A percentile compares a stretch with the other conserved stretches of the same genome.
These are phyloP conservation scores for Drosophila trapezifrons DNA, from an alignment of 1,140 invertebrate genomes.

Conservation along the genomic window DNA sequence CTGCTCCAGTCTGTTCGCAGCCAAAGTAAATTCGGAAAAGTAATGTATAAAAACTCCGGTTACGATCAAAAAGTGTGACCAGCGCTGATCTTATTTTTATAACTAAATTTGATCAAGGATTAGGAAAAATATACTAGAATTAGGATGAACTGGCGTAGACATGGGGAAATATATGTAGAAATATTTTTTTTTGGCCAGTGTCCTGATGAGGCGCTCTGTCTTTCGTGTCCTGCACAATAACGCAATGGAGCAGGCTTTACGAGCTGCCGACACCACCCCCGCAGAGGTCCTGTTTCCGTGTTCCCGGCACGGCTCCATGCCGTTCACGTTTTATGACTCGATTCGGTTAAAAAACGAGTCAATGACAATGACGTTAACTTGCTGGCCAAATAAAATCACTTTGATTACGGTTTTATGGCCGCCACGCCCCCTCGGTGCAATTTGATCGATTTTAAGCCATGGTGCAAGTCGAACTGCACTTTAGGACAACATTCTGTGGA, in stretches of 20 bases:
- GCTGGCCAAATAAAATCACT: slow-evolving; percentile 54
- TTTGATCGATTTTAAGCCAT: slow-evolving; percentile 50
- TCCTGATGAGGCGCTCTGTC: no score
- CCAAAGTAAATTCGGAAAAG: no score
- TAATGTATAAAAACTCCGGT: no score
- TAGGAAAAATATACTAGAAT: no score
- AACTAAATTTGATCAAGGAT: no score
- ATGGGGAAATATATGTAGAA: no score
- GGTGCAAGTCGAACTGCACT: slow-evolving; percentile 20
- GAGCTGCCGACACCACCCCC: background rate
- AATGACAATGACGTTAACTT: slow-evolving; percentile 40
- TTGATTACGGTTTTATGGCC: slow-evolving; percentile 65
- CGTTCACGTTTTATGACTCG: slow-evolving; percentile 21
- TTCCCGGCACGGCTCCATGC: background rate
- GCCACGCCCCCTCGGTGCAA: slow-evolving; percentile 23
- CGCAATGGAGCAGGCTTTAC: slow-evolving; percentile 1
- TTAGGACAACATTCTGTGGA: slow-evolving; percentile 5
- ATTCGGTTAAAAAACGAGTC: slow-evolving; percentile 20
- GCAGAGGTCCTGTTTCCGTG: background rate
- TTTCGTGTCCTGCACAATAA: background rate
- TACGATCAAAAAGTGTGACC: no score
- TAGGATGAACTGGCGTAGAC: no score
- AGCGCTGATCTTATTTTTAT: no score
- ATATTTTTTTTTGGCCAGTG: background rate
- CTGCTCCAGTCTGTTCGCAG: no score